Percentiles rank a stretch among this genome's conserved stretches.
phyloP scores from a whole-genome alignment of 2,888 invertebrate genomes.

The Habroteleia sp. region DNA sequence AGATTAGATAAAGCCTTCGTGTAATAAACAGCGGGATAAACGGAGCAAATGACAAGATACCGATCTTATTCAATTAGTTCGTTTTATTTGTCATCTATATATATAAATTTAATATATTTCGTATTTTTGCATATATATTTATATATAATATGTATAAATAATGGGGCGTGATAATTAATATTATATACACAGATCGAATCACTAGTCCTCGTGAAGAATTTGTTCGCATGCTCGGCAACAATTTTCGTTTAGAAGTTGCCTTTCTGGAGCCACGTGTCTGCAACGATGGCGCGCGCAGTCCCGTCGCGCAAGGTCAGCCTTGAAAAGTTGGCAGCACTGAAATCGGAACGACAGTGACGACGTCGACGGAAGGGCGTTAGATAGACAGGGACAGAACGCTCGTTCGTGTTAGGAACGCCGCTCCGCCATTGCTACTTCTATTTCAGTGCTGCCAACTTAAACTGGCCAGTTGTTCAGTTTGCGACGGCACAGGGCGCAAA shows the following conservation, averaged over 20 bases:
- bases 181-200: slow-evolving; percentile 71
- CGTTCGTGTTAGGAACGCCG: no score
- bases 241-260: slow-evolving; percentile 39
- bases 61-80: slow-evolving; percentile 53
- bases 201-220: slow-evolving; percentile 66
- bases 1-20: slow-evolving; percentile 37
- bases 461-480: no score
- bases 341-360: no score
- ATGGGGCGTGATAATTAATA: slow-evolving; percentile 61
- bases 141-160: slow-evolving; percentile 62
- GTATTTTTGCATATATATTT: slow-evolving; percentile 50
- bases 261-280: slow-evolving; percentile 10
- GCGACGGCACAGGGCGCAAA: no score
- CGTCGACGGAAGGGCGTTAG: no score
- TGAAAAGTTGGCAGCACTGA: slow-evolving; percentile 1
- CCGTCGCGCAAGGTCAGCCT: no score
- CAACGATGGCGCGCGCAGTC: no score
- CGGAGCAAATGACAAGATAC: slow-evolving; percentile 9
- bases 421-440: no score
- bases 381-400: no score
- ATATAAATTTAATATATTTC: slow-evolving; percentile 51
- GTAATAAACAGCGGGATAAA: slow-evolving; percentile 11
- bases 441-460: no score
- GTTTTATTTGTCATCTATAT: slow-evolving; percentile 65
- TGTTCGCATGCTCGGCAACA: slow-evolving; percentile 63